Conservation (phyloP, 2,797 vertebrate genomes). For the Spinus pinus region DNA sequence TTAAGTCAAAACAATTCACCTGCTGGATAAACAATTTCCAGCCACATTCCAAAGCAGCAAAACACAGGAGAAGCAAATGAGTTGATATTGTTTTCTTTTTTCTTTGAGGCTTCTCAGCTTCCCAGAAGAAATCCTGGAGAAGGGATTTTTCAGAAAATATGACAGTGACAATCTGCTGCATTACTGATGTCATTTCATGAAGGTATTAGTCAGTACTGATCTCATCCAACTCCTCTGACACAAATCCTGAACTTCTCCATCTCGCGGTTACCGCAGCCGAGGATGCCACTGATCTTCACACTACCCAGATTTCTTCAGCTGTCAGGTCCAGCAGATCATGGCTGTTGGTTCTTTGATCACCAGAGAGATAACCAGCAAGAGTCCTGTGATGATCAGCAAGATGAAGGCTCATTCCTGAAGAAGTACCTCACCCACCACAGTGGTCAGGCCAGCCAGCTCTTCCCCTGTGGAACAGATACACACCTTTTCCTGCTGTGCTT, state of each 20-base stretch:
- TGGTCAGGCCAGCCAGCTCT: background rate
- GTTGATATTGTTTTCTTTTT: background rate
- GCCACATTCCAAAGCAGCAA: background rate
- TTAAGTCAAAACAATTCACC: background rate
- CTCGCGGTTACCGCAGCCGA: background rate
- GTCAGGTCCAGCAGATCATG: background rate
- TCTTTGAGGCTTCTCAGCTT: background rate
- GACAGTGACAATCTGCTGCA: background rate
- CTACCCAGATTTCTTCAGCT: background rate
- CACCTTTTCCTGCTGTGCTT: background rate
- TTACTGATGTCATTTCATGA: background rate
- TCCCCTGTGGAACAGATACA: background rate
- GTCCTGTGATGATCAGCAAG: background rate
- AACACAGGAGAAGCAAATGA: background rate
- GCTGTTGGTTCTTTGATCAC: background rate
- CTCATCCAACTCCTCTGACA: background rate
- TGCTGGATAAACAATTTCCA: background rate
- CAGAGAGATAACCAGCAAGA: background rate
- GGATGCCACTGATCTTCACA: background rate
- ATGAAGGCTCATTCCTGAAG: background rate
- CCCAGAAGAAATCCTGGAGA: background rate
- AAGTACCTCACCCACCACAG: background rate
- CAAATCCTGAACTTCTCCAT: background rate
- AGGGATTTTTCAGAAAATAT: background rate
- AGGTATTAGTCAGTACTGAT: background rate